Evolutionary conservation across 2,113 vertebrate species (phyloP), one percentile per base, ranked within the genome.

Genomic region (Tonatia bakeri): DNA sequence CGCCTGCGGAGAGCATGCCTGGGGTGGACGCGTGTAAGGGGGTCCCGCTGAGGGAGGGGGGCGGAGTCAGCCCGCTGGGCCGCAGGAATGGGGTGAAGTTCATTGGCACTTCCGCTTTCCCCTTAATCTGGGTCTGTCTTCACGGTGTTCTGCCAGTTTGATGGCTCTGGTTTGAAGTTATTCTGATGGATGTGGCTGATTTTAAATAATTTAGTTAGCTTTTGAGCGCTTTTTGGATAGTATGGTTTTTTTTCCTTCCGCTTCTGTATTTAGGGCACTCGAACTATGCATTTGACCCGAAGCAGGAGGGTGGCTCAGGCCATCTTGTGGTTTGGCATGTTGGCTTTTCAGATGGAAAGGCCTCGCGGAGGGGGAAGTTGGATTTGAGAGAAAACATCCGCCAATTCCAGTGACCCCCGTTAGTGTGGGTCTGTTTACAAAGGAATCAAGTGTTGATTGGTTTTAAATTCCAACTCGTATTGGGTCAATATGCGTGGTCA

Each of bases 201-300:
- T 82, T 36, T 95, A 47, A 97, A 92, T 87, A 84, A 90, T 87
- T 96, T 77, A 92, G 43, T 15, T 64, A 56, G 70, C 87, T 83
- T 52, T 85, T 52, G 80, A 81, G 88, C 10, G 70, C n/a, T 54
- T 83, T 93, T 56, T 14, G 36, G 10, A 76, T 80, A 83, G 17
- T 61, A 40, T 9, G 40, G 22, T 43, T 52, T 92, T 89, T 90
- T 52, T 56, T 31, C 61, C 65, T 70, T 70, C 43, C 33, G 13
- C 50, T 70, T 61, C 56, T 95, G 24, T 65, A 73, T 88, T 83
- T 91, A 91, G 56, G 70, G 3, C 14, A 38, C 26, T 76, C n/a
- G 72, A 70, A 90, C 70, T 61, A 92, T 73, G 76, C 50, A 33
- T 72, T 96, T 40, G 82, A 36, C 26, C 87, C 54, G 73, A 73